Evolutionary conservation across 2,797 vertebrate species (phyloP), one percentile per base, ranked within the genome.

Genomic region (Aplochiton taeniatus): DNA sequence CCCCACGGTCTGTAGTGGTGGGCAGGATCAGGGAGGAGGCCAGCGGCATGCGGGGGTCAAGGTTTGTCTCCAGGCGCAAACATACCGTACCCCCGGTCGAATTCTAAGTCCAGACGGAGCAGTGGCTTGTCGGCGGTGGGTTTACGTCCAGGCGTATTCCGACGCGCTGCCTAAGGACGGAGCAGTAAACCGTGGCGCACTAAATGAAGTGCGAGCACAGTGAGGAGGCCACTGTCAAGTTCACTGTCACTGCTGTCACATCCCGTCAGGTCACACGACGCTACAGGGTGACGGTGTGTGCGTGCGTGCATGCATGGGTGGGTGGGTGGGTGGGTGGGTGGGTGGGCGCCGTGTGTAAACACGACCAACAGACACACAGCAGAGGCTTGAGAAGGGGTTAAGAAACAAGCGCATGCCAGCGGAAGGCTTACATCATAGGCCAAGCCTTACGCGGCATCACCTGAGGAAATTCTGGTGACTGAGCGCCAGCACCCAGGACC

Each of bases 341-440:
- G 44, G 8, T 11, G 45, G 12, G 8, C 7, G 57, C 16, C 31
- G 31, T 31, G 31, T 31, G 31, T 31, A 31, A 31, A 31, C 31
- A 31, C 6, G 3, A 31, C 3, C 3, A 31, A 31, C 31, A 31
- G 31, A 31, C 31, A 31, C 31, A 31, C 2, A 31, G 31, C 31
- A 31, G 6, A 31, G 31, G 31, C 31, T 31, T 6, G 19, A 14
- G 47, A 18, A 58, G 19, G 20, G 20, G 60, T 61, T 43, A 42
- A 56, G 12, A 61, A 47, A 51, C 48, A 13, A 62, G 60, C 47
- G 65, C 45, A 62, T 61, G 68, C 78, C 66, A 52, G 63, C 7
- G 16, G n/a, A 7, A 54, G 9, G 58, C 66, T 82, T 84, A 69
- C 74, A 73, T 80, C 69, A 81, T 51, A 8, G 12, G 62, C 63